These are phyloP conservation scores for Syritta pipiens DNA, from an alignment of 2,888 invertebrate species.

Conservation along the genomic window DNA sequence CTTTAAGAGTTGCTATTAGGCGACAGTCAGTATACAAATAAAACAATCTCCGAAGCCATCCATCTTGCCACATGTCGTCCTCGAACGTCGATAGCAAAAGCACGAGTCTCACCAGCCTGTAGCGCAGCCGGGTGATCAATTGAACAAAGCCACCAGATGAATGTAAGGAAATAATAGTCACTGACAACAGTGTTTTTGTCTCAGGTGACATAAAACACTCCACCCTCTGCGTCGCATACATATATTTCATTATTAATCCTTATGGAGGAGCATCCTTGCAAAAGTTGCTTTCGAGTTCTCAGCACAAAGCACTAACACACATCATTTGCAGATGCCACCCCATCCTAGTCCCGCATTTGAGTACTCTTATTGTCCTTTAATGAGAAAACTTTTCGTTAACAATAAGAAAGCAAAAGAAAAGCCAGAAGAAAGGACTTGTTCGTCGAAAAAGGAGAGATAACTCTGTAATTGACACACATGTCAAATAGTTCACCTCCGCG, in stretches of 20 bases:
- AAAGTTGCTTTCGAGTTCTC: not conserved
- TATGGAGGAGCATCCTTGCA: not conserved
- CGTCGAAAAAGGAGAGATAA: not conserved
- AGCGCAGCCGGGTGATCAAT: not conserved
- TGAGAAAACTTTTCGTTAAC: slow-evolving; percentile 38
- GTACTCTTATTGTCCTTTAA: slow-evolving; percentile 27
- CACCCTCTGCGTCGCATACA: not conserved
- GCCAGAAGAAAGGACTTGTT: not conserved
- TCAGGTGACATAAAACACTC: slow-evolving; percentile 17
- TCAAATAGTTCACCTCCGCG: slow-evolving; percentile 22
- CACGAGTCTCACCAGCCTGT: too few relatives aligned
- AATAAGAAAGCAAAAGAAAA: not conserved
- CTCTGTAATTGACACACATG: slow-evolving; percentile 55
- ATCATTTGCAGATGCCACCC: slow-evolving; percentile 31
- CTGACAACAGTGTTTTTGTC: not conserved
- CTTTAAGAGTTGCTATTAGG: too few relatives aligned
- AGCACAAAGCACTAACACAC: not conserved
- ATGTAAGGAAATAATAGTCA: too few relatives aligned
- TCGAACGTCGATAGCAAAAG: too few relatives aligned
- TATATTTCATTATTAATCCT: slow-evolving; percentile 7
- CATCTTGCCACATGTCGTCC: too few relatives aligned
- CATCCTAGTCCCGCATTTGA: slow-evolving; percentile 1
- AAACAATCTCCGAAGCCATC: too few relatives aligned
- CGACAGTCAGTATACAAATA: too few relatives aligned
- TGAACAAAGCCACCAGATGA: not conserved